Base-by-base conservation (phyloP, 1,140 invertebrate species). In the Ceratosolen fusciceps region DNA sequence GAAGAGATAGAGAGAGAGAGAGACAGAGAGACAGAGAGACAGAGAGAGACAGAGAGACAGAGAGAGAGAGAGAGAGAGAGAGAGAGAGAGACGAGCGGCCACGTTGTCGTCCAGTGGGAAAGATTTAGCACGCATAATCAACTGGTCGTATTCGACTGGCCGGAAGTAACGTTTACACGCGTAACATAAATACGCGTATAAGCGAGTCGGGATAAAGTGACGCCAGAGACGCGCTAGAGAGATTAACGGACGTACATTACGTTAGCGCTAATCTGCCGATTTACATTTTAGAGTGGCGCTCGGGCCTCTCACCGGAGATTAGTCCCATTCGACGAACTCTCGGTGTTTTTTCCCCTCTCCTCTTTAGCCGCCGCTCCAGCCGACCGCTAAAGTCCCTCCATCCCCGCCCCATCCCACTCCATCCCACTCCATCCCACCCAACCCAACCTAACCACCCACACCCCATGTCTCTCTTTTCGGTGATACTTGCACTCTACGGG, bases 151-250 rank as follows among this genome's bases (percentile, higher is more conserved):
- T 54, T 70, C n/a, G n/a, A n/a, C n/a, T n/a, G n/a, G n/a, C n/a
- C n/a, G n/a, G n/a, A 58, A 43, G 54, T 76, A 60, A 74, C 26
- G 54, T 10, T 16, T 43, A 47, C 52, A 43, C 67, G 43, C 19
- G 24, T 16, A 10, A n/a, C 31, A 43, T 10, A 8, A 9, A 21
- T 3, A 37, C 8, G 19, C 31, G 34, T 79, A 58, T 29, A 29
- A 29, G 85, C 82, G 81, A 82, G 82, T 84, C 82, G 83, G 84
- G 83, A 83, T 83, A 65, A 77, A 34, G 74, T 86, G 85, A 88
- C 87, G 86, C 87, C 85, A 87, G 84, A 87, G 86, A 88, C 87
- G 84, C 85, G 85, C 82, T 86, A 87, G 85, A 87, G 86, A 87
- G 87, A 88, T 88, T 88, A 88, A 85, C 86, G 83, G 82, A 29